A percentile compares a stretch with the other conserved stretches of the same genome.
phyloP scores from a whole-genome alignment of 2,888 invertebrate genomes.

The Ellobium chinense region DNA sequence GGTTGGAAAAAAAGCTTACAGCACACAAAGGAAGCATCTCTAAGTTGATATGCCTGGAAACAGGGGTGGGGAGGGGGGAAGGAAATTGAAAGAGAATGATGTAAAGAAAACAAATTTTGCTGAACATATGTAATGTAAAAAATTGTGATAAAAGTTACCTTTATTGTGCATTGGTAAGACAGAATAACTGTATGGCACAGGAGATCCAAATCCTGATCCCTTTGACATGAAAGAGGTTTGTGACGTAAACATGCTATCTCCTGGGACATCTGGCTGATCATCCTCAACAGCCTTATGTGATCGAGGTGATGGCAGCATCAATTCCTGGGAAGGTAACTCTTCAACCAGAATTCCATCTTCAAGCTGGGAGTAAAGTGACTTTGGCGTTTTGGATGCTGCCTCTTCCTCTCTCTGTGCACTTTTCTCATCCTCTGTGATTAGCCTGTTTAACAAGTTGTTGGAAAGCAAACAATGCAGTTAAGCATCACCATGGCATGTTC shows the following conservation, averaged over 20 bases:
- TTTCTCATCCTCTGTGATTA: slow-evolving; percentile 40
- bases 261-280: background rate
- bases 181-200: slow-evolving; percentile 56
- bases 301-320: slow-evolving; percentile 61
- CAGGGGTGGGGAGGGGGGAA: too few species aligned
- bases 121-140: too few species aligned
- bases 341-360: slow-evolving; percentile 72
- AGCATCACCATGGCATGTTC: too few species aligned
- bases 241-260: slow-evolving; percentile 28
- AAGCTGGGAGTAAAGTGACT: slow-evolving; percentile 64
- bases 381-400: slow-evolving; percentile 21
- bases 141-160: slow-evolving; percentile 47
- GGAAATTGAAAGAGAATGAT: too few species aligned
- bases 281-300: background rate
- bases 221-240: slow-evolving; percentile 30
- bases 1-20: too few species aligned
- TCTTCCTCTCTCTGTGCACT: background rate
- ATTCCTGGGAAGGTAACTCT: slow-evolving; percentile 66
- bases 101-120: too few species aligned
- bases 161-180: slow-evolving; percentile 67
- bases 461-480: too few species aligned
- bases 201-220: background rate
- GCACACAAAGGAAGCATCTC: too few species aligned
- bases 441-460: too few species aligned
- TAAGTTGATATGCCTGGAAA: too few species aligned